Evolutionary conservation across 2,888 invertebrate genomes (phyloP), one percentile per base, ranked within the genome.

Genomic region (Coenonympha arcania): DNA sequence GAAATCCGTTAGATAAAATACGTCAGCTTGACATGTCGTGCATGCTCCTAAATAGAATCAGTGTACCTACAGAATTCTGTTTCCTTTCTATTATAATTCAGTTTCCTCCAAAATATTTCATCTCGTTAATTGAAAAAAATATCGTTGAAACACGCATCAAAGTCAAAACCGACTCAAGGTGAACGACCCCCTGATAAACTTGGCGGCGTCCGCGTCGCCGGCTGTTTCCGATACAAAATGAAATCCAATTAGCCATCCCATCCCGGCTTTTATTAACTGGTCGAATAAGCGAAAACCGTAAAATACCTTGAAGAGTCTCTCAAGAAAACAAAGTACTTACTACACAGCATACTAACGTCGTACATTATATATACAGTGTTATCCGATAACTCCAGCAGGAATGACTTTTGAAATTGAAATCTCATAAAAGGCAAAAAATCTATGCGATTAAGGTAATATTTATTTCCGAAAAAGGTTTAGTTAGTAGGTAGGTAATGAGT

Each of bases 211-310:
- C 65, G n/a, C n/a, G n/a, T 64, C 61, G 59, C 63, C 61, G 62
- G 65, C 66, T 68, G 69, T 69, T 74, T 71, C 73, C 74, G 72
- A 76, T 74, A 76, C 79, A 72, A 76, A 79, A 75, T 74, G 69
- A 73, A 75, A 78, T 79, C 80, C 83, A 82, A 82, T 82, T 82
- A 81, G 71, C 73, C 67, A 69, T 70, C 71, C 69, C 74, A 77
- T 74, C 76, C 73, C 73, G 66, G 69, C 70, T 75, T 78, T 76
- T 73, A 79, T 76, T 78, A 76, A 69, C 66, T 63, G 68, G 59
- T 66, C 72, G 69, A 72, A 73, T 71, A 68, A 70, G 65, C 69
- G 66, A 69, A 71, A 70, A 67, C 64, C 64, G 65, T 68, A 64
- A 69, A 69, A 69, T 41, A 63, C 64, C 64, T 57, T 66, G 64